phyloP scores from a whole-genome alignment of 1,140 invertebrate species.

The Pachypeltis micranthus region DNA sequence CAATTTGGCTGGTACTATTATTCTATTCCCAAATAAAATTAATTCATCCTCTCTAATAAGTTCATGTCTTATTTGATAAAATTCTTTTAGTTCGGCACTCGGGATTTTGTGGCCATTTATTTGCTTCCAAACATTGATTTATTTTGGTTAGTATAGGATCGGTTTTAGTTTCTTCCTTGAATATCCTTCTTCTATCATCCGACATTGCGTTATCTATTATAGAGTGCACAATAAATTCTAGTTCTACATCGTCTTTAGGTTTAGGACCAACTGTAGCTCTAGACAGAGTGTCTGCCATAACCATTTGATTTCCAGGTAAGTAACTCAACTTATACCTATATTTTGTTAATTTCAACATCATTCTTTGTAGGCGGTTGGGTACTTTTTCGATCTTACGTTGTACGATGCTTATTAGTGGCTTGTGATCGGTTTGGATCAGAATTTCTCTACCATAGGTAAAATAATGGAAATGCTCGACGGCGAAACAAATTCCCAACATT shows the following conservation, averaged over 20 bases:
- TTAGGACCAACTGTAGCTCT: too few species aligned
- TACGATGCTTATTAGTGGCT: constrained; percentile 6
- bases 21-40: constrained; percentile 7
- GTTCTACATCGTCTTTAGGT: too few species aligned
- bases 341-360: too few species aligned
- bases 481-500: neutral
- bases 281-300: too few species aligned
- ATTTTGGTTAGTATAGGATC: constrained; percentile 6
- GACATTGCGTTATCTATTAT: neutral
- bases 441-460: neutral
- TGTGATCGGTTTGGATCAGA: constrained; percentile 5
- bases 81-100: neutral
- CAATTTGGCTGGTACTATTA: neutral
- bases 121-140: neutral
- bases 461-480: neutral
- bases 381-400: constrained; percentile 7
- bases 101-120: constrained; percentile 11
- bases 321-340: too few species aligned
- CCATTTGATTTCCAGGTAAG: too few species aligned
- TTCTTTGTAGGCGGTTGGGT: neutral
- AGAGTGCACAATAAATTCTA: neutral
- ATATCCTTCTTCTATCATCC: neutral
- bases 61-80: constrained; percentile 12
- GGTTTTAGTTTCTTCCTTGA: constrained; percentile 1
- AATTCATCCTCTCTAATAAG: neutral